phyloP scores from a whole-genome alignment of 2,888 invertebrate genomes.

The Zygaena filipendulae region DNA sequence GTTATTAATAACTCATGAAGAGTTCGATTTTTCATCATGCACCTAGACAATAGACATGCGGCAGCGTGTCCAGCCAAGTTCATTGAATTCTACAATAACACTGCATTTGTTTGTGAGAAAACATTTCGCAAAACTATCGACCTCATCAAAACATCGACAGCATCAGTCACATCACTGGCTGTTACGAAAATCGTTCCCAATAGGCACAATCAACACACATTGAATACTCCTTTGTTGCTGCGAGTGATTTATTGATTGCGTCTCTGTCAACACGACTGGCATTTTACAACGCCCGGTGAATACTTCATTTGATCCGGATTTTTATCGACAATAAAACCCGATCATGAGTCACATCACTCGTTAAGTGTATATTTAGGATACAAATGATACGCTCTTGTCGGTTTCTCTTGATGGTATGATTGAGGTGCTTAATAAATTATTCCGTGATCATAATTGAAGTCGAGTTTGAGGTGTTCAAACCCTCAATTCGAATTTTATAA shows the following conservation, averaged over 20 bases:
- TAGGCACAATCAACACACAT: conserved; percentile 67
- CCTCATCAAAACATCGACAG: too few species aligned
- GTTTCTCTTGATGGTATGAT: conserved; percentile 26
- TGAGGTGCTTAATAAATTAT: conserved; percentile 15
- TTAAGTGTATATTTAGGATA: conserved; percentile 58
- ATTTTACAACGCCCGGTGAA: conserved; percentile 50
- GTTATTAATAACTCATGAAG: too few species aligned
- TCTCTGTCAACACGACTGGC: conserved; percentile 65
- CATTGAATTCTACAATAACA: too few species aligned
- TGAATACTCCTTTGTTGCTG: conserved; percentile 57
- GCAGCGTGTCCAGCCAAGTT: too few species aligned
- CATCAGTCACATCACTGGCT: conserved; percentile 39
- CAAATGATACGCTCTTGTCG: conserved; percentile 44
- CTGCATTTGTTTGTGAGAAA: too few species aligned
- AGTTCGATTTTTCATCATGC: too few species aligned
- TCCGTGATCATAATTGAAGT: too few species aligned
- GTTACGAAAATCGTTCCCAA: conserved; percentile 55
- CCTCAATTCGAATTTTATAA: too few species aligned
- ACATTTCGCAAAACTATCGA: too few species aligned
- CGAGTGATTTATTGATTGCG: conserved; percentile 68
- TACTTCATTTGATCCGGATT: conserved; percentile 69
- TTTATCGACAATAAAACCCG: conserved; percentile 62
- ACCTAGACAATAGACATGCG: too few species aligned
- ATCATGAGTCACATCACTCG: conserved; percentile 59
- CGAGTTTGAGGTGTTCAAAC: too few species aligned